A percentile compares a stretch with the other conserved stretches of the same genome.
These are phyloP conservation scores for Halesus radiatus DNA, from an alignment of 1,140 invertebrate species.

Conservation along the genomic window DNA sequence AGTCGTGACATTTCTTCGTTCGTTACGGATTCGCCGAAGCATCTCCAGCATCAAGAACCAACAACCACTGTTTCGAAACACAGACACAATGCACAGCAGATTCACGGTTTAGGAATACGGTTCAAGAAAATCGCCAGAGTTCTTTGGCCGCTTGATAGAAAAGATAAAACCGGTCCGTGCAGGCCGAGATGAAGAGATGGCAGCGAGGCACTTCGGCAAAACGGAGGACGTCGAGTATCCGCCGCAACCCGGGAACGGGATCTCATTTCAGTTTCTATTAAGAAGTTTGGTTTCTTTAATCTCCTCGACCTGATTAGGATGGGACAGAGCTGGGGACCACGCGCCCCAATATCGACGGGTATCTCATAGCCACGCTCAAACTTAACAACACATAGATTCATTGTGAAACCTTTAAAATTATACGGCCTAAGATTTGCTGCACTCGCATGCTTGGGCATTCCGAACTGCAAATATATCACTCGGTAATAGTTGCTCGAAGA, in stretches of 20 bases:
- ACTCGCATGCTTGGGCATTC: too few relatives aligned
- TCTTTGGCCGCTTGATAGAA: constrained; percentile 29
- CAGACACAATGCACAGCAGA: constrained; percentile 16
- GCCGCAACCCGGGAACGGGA: too few relatives aligned
- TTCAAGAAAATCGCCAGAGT: constrained; percentile 33
- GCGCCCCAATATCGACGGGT: too few relatives aligned
- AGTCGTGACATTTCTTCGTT: constrained; percentile 2
- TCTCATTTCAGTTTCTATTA: too few relatives aligned
- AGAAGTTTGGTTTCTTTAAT: neutral
- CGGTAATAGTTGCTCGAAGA: too few relatives aligned
- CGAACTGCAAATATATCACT: too few relatives aligned
- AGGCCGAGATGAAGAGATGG: neutral
- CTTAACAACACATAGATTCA: too few relatives aligned
- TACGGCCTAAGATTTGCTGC: too few relatives aligned
- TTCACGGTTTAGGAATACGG: constrained; percentile 19
- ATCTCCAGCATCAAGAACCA: neutral
- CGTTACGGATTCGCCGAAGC: neutral
- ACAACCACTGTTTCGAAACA: constrained; percentile 7
- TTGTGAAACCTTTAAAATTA: too few relatives aligned
- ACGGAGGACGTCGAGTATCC: neutral
- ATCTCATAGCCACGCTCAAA: too few relatives aligned
- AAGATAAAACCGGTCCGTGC: constrained; percentile 27
- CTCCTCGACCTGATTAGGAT: neutral
- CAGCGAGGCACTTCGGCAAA: constrained; percentile 10
- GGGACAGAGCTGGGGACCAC: neutral